phyloP scores from a whole-genome alignment of 2,797 vertebrate species.

The Decapterus maruadsi region DNA sequence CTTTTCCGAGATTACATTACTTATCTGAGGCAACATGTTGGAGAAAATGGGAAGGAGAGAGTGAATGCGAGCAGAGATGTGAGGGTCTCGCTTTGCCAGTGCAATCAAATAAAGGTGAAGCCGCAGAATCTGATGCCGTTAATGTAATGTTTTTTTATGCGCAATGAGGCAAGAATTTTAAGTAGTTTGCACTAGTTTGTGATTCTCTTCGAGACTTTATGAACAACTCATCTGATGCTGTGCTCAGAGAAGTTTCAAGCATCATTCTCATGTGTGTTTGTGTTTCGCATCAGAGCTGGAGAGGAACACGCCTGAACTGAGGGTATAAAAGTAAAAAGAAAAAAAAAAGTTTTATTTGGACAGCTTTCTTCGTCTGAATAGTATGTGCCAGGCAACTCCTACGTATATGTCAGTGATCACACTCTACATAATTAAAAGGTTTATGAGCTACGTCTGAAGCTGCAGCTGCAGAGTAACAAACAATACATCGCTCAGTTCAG shows the following conservation, averaged over 20 bases:
- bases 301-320: slow-evolving; percentile 14
- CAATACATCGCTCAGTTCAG: background rate
- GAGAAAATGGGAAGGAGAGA: slow-evolving; percentile 49
- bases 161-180: slow-evolving; percentile 42
- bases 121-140: slow-evolving; percentile 49
- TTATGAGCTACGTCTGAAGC: slow-evolving; percentile 6
- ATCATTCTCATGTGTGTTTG: slow-evolving; percentile 30
- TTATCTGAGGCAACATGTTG: slow-evolving; percentile 73
- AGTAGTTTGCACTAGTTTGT: slow-evolving; percentile 35
- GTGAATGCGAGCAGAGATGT: slow-evolving; percentile 26
- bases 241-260: slow-evolving; percentile 30
- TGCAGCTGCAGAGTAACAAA: background rate
- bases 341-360: background rate
- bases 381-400: background rate
- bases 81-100: slow-evolving; percentile 33
- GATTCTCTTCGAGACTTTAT: slow-evolving; percentile 22
- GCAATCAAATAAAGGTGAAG: slow-evolving; percentile 70
- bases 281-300: slow-evolving; percentile 16
- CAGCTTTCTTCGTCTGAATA: background rate
- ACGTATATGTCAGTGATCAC: slow-evolving; percentile 6
- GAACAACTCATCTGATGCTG: slow-evolving; percentile 26
- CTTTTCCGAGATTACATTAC: slow-evolving; percentile 83
- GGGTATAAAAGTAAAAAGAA: slow-evolving; percentile 4
- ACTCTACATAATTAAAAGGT: slow-evolving; percentile 17
- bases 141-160: slow-evolving; percentile 58